Percentiles rank a stretch among this genome's conserved stretches.
These are phyloP conservation scores for Dynastes maya DNA, from an alignment of 2,888 invertebrate species.

Conservation along the genomic window DNA sequence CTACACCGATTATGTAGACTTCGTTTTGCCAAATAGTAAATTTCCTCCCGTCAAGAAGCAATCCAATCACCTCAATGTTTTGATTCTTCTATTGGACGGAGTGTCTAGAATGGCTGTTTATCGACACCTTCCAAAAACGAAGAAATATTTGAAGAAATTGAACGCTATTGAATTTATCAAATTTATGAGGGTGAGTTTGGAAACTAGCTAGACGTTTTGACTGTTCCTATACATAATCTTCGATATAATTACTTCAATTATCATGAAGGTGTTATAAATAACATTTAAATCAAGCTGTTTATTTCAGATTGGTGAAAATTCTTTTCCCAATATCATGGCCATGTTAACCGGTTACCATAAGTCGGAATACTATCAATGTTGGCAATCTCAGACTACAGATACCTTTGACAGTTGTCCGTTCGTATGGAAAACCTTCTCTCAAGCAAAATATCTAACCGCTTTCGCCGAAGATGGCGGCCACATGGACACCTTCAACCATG, in stretches of 20 bases:
- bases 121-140: constrained; percentile 39
- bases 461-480: constrained; percentile 87
- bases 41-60: constrained; percentile 21
- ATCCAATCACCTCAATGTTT: constrained; percentile 39
- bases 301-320: constrained; percentile 39
- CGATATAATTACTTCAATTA: neutral
- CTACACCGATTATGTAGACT: constrained; percentile 26
- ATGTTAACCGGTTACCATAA: constrained; percentile 23
- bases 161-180: constrained; percentile 40
- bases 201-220: neutral
- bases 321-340: constrained; percentile 45
- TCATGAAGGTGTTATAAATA: neutral
- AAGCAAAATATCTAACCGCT: constrained; percentile 82
- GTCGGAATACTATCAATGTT: constrained; percentile 11
- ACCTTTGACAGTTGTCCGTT: constrained; percentile 86
- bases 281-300: too few species aligned
- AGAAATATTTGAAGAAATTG: constrained; percentile 31
- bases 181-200: constrained; percentile 24
- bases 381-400: constrained; percentile 54
- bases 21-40: constrained; percentile 9
- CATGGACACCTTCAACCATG: constrained; percentile 86
- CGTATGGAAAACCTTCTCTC: constrained; percentile 86
- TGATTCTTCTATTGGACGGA: constrained; percentile 37
- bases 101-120: constrained; percentile 42
- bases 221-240: neutral